Conservation (phyloP, 2,888 invertebrate genomes). For the Andrena haemorrhoa region DNA sequence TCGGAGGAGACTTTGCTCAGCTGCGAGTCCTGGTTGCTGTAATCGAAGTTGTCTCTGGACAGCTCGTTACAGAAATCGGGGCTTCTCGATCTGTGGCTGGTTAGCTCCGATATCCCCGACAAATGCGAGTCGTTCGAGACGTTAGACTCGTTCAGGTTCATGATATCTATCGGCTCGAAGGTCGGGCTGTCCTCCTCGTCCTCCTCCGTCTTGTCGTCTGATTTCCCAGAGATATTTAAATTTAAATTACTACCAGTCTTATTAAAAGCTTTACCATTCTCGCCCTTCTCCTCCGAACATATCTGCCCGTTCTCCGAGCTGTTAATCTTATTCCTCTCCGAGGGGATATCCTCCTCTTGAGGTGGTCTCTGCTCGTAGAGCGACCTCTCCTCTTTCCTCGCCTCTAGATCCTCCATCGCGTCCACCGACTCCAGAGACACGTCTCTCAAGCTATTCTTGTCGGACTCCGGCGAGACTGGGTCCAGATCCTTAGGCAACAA, state of each 20-base stretch:
- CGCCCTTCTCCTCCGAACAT: conserved; percentile 83
- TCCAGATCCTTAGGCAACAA: conserved; percentile 92
- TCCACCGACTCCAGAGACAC: conserved; percentile 81
- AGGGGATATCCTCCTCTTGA: conserved; percentile 38
- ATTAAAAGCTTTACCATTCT: conserved; percentile 47
- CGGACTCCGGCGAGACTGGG: conserved; percentile 93
- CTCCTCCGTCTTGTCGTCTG: conserved; percentile 85
- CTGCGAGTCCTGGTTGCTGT: conserved; percentile 87
- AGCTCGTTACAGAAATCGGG: conserved; percentile 82
- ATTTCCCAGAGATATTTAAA: conserved; percentile 78
- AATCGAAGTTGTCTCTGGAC: conserved; percentile 82
- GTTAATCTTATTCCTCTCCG: conserved; percentile 47
- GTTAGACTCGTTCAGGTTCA: conserved; percentile 85
- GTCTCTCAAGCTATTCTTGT: conserved; percentile 87
- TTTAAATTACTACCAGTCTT: conserved; percentile 65
- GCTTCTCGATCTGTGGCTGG: conserved; percentile 86
- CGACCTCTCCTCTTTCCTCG: conserved; percentile 67
- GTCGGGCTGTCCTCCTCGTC: conserved; percentile 89
- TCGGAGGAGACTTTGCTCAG: conserved; percentile 88
- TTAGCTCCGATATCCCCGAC: conserved; percentile 87
- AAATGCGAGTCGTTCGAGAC: conserved; percentile 87
- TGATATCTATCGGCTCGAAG: conserved; percentile 88
- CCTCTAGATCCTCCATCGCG: conserved; percentile 67
- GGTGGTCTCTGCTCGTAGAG: conserved; percentile 36
- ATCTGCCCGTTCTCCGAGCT: conserved; percentile 85